Conservation (phyloP, 2,888 invertebrate genomes). For the Heterodera filipjevi region DNA sequence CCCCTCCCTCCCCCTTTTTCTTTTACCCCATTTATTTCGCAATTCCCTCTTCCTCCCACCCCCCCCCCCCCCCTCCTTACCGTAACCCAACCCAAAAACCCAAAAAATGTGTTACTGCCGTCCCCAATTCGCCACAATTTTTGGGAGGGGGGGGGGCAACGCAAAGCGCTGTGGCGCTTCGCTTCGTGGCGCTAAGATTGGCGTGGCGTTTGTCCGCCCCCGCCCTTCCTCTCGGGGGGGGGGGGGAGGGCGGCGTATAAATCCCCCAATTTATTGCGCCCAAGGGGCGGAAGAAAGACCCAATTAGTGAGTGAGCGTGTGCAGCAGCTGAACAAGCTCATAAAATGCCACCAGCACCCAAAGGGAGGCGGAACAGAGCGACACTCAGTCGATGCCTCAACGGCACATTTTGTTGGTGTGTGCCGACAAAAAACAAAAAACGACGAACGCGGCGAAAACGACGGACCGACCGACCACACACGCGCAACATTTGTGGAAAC, state of each 20-base stretch:
- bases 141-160: background rate
- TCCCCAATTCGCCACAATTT: background rate
- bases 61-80: background rate
- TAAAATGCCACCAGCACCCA: conserved; percentile 4
- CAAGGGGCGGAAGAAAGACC: background rate
- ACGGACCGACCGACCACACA: background rate
- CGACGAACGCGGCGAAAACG: background rate
- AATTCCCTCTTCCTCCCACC: background rate
- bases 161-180: background rate
- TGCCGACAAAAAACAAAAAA: background rate
- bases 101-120: background rate
- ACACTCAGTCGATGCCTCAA: background rate
- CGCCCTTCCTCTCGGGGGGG: background rate
- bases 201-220: background rate
- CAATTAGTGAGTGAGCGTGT: background rate
- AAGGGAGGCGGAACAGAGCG: background rate
- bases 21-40: background rate
- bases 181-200: background rate
- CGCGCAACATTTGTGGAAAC: background rate
- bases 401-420: background rate
- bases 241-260: background rate
- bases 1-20: background rate
- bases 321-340: background rate
- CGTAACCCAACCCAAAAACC: background rate
- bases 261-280: conserved; percentile 1